Conservation (phyloP, 2,797 vertebrate species). For the Gymnoscopelus braueri region DNA sequence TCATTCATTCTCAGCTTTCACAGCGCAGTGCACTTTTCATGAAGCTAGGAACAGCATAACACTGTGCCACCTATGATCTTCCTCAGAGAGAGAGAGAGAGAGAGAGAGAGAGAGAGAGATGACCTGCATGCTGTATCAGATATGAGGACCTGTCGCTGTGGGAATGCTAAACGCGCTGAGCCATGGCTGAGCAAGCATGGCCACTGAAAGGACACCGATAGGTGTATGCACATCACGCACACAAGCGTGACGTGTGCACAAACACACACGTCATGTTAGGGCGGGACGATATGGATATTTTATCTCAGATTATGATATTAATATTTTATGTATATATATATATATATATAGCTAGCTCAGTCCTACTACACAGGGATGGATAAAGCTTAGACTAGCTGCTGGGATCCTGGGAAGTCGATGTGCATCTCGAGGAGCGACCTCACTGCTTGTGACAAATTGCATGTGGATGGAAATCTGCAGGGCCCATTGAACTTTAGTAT, state of each 20-base stretch:
- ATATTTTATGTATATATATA: too few relatives aligned
- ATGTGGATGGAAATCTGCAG: slow-evolving; percentile 73
- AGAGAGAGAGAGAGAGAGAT: not conserved
- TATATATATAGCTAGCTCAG: too few relatives aligned
- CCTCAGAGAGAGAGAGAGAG: too few relatives aligned
- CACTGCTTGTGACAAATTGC: slow-evolving; percentile 79
- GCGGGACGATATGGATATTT: too few relatives aligned
- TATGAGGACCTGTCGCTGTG: slow-evolving; percentile 6
- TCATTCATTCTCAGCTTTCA: too few relatives aligned
- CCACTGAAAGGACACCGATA: too few relatives aligned
- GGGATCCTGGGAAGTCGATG: slow-evolving; percentile 17
- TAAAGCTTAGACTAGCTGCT: slow-evolving; percentile 15
- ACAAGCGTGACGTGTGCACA: not conserved
- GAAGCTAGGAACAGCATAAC: too few relatives aligned
- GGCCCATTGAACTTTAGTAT: slow-evolving; percentile 79
- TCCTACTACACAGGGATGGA: not conserved
- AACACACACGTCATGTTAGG: not conserved
- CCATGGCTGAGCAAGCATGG: not conserved
- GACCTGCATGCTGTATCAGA: slow-evolving; percentile 12
- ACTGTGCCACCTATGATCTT: too few relatives aligned
- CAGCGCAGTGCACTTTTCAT: too few relatives aligned
- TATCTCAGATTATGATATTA: too few relatives aligned
- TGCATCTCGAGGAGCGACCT: slow-evolving; percentile 57
- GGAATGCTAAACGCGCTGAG: not conserved
- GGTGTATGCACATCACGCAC: not conserved